Conservation (phyloP, 2,888 invertebrate species). For the Eilema caniola region DNA sequence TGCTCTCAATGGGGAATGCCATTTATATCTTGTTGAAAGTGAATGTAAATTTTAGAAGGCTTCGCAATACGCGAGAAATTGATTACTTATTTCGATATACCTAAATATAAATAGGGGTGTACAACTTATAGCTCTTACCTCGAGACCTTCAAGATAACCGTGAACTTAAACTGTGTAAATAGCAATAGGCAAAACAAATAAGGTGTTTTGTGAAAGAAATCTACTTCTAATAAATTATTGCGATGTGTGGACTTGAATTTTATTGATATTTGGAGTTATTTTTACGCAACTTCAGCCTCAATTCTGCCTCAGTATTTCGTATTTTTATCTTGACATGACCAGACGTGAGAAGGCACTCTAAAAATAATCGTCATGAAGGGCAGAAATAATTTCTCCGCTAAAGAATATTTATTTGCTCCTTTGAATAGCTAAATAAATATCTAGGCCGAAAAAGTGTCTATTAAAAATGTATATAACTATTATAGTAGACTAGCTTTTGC, state of each 20-base stretch:
- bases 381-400: not conserved
- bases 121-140: not conserved
- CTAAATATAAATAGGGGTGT: not conserved
- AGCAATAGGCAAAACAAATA: not conserved
- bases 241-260: not conserved
- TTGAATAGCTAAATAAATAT: not conserved
- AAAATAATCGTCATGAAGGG: not conserved
- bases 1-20: not conserved
- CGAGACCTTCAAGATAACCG: not conserved
- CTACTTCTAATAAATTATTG: too few species aligned
- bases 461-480: not conserved
- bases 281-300: too few species aligned
- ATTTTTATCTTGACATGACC: not conserved
- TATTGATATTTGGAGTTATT: not conserved
- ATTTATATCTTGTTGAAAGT: not conserved
- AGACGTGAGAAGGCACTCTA: not conserved
- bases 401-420: not conserved
- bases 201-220: not conserved
- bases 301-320: too few species aligned
- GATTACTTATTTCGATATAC: not conserved
- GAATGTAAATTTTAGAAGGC: not conserved
- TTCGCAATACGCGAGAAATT: not conserved
- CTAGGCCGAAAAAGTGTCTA: not conserved
- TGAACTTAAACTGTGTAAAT: not conserved
- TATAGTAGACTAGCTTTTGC: too few species aligned